phyloP scores from a whole-genome alignment of 2,113 vertebrate genomes.

The Lynx canadensis region DNA sequence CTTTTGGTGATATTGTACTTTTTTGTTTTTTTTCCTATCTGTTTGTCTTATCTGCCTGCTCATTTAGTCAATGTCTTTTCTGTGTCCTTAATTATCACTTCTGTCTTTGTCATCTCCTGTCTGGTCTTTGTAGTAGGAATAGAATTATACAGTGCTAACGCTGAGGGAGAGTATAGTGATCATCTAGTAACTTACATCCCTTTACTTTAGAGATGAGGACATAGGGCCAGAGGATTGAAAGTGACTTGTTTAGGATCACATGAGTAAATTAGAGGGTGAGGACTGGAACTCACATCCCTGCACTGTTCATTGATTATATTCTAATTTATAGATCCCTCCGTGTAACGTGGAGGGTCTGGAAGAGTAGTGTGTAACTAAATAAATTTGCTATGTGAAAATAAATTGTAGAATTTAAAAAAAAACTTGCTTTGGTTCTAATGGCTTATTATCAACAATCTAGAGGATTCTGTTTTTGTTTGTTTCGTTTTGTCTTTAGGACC shows the following conservation, averaged over 20 bases:
- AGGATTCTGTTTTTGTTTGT: neutral
- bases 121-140: neutral
- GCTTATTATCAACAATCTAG: neutral
- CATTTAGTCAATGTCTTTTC: slow-evolving; percentile 1
- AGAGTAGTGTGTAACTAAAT: slow-evolving; percentile 24
- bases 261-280: slow-evolving; percentile 5
- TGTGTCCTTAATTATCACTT: slow-evolving; percentile 36
- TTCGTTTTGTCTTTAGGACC: neutral
- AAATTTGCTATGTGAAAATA: neutral
- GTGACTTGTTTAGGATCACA: neutral
- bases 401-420: neutral
- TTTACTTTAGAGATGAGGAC: slow-evolving; percentile 30
- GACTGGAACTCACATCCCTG: neutral
- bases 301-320: neutral
- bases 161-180: neutral
- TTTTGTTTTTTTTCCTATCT: neutral
- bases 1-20: slow-evolving; percentile 27
- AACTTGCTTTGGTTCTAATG: neutral
- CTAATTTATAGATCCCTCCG: neutral
- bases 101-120: neutral
- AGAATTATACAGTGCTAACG: neutral
- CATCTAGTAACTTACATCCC: neutral
- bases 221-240: neutral
- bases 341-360: neutral
- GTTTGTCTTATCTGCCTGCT: neutral